Conservation (phyloP, 2,888 invertebrate species). For the Rhagophthalmus giganteus region DNA sequence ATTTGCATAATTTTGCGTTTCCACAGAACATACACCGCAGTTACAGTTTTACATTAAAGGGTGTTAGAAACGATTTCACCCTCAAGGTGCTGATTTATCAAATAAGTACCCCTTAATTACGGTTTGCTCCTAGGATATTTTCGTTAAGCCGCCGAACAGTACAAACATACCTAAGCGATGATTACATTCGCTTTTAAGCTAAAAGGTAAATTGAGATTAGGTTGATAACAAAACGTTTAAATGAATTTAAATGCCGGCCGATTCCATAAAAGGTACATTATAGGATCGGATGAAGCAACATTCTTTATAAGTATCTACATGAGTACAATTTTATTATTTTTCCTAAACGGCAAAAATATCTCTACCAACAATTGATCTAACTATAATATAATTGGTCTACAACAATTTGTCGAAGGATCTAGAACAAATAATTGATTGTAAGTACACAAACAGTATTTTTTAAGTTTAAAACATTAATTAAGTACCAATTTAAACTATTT, state of each 20-base stretch:
- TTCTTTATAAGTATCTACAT: no score
- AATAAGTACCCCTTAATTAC: conserved; percentile 17
- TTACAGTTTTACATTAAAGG: conserved; percentile 21
- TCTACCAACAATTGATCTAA: no score
- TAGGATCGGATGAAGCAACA: no score
- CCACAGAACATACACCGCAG: conserved; percentile 13
- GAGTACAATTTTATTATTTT: no score
- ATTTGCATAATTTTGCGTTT: conserved; percentile 24
- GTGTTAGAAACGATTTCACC: conserved; percentile 18
- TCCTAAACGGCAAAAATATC: no score
- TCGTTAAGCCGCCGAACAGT: conserved; percentile 1
- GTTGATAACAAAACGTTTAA: conserved; percentile 3
- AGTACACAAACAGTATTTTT: no score
- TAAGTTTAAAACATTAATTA: no score
- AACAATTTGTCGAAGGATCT: no score
- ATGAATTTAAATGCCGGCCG: not conserved
- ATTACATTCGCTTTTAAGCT: not conserved
- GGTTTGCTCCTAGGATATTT: conserved; percentile 2
- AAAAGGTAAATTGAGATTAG: not conserved
- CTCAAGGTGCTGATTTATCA: conserved; percentile 15
- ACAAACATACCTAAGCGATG: conserved; percentile 1
- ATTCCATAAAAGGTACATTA: not conserved
- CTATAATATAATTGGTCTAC: no score
- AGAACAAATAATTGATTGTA: no score
- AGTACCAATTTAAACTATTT: no score